Evolutionary conservation across 1,140 invertebrate species (phyloP).

Genomic region (Ceratosolen solmsi): DNA sequence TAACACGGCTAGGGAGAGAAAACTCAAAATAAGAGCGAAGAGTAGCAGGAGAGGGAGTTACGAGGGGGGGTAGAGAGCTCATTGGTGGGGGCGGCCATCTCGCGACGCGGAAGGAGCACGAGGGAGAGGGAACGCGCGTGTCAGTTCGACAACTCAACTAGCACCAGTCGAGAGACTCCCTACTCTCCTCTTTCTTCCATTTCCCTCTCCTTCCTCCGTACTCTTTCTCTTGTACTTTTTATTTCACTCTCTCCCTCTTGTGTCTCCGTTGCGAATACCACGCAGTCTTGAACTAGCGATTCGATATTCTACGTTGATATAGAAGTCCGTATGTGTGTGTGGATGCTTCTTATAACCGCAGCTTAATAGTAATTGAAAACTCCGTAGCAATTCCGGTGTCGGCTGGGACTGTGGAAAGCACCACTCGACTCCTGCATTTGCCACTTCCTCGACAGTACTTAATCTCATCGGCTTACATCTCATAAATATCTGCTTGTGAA

Average conservation of each 20-base stretch:
- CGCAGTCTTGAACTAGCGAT: background rate
- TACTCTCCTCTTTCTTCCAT: slow-evolving; percentile 18
- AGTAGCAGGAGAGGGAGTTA: slow-evolving; percentile 32
- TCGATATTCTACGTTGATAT: background rate
- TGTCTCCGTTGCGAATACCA: background rate
- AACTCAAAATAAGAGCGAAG: slow-evolving; percentile 62
- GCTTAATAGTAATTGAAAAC: background rate
- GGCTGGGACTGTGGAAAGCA: background rate
- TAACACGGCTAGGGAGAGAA: slow-evolving; percentile 54
- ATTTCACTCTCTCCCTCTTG: slow-evolving; percentile 30
- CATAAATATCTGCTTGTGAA: slow-evolving; percentile 7
- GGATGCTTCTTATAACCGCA: background rate
- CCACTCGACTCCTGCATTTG: background rate
- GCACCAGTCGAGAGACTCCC: slow-evolving; percentile 65
- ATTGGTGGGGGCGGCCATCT: slow-evolving; percentile 34
- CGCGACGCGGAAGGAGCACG: slow-evolving; percentile 48
- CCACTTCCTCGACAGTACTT: background rate
- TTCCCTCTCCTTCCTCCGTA: slow-evolving; percentile 10
- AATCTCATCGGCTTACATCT: slow-evolving; percentile 19
- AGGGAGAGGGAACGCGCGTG: slow-evolving; percentile 68
- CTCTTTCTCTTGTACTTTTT: slow-evolving; percentile 24
- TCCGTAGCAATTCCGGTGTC: background rate
- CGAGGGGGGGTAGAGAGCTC: slow-evolving; percentile 23
- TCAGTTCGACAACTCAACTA: slow-evolving; percentile 75
- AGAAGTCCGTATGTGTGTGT: background rate